Conservation (phyloP, 2,797 vertebrate species). For the Allobates femoralis region DNA sequence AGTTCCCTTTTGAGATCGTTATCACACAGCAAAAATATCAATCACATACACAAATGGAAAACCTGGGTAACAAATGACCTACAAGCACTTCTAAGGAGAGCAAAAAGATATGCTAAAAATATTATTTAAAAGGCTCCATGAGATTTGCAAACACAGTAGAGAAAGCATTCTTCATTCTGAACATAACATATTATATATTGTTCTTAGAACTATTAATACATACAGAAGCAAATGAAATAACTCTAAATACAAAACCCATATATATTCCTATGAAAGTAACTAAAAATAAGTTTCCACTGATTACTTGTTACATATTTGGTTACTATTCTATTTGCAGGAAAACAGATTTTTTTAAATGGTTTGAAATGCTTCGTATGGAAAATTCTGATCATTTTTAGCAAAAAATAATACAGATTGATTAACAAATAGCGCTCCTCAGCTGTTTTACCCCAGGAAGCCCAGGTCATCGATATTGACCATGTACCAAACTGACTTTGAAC, state of each 20-base stretch:
- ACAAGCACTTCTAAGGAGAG: background rate
- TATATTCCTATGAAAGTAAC: background rate
- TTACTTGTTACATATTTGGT: too few relatives aligned
- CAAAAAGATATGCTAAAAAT: background rate
- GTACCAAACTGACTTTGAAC: too few relatives aligned
- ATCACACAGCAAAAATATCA: slow-evolving; percentile 32
- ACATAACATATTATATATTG: background rate
- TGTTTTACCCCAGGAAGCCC: too few relatives aligned
- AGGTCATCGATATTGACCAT: too few relatives aligned
- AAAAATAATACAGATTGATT: too few relatives aligned
- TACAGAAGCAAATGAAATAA: background rate
- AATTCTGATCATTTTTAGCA: too few relatives aligned
- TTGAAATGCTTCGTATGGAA: too few relatives aligned
- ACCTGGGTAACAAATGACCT: background rate
- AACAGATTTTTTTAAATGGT: too few relatives aligned
- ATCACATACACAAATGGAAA: background rate
- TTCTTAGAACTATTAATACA: background rate
- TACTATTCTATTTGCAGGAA: too few relatives aligned
- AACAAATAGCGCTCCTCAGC: too few relatives aligned
- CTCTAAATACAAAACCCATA: background rate
- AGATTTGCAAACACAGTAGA: background rate
- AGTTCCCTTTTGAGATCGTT: too few relatives aligned
- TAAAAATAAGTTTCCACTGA: background rate
- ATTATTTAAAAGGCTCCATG: background rate
- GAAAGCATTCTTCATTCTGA: background rate